Conservation (phyloP, 2,113 vertebrate genomes). For the Dromaius novaehollandiae region DNA sequence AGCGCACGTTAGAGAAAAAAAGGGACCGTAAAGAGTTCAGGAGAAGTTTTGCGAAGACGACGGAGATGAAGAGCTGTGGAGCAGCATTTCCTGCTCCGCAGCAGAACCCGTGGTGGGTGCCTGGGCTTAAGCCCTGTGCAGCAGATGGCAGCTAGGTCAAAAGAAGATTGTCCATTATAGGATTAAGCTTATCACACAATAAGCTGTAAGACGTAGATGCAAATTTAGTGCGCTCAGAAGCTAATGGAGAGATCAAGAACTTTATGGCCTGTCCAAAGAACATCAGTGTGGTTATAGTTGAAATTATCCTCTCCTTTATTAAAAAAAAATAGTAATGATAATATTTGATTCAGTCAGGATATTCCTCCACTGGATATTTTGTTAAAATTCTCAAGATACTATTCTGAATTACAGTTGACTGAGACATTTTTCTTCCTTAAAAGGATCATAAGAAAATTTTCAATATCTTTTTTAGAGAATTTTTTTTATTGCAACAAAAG, state of each 20-base stretch:
- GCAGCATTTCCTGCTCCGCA: too few species aligned
- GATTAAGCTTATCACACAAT: neutral
- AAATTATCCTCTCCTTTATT: neutral
- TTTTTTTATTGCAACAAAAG: neutral
- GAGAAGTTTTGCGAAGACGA: neutral
- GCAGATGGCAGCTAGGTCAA: neutral
- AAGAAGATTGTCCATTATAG: neutral
- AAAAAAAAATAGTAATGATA: neutral
- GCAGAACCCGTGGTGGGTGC: neutral
- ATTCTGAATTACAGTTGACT: neutral
- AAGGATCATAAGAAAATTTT: neutral
- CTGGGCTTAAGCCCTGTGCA: neutral
- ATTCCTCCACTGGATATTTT: neutral
- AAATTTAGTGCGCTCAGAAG: neutral
- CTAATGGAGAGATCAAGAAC: neutral
- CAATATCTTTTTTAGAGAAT: neutral
- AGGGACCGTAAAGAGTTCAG: neutral
- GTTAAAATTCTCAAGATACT: neutral
- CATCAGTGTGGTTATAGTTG: neutral
- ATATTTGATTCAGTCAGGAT: neutral
- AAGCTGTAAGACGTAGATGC: neutral
- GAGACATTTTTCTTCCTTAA: neutral
- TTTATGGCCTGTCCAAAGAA: neutral
- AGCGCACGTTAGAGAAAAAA: neutral
- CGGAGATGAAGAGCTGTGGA: neutral